phyloP scores from a whole-genome alignment of 2,797 vertebrate species.

The Rhabdomys pumilio region DNA sequence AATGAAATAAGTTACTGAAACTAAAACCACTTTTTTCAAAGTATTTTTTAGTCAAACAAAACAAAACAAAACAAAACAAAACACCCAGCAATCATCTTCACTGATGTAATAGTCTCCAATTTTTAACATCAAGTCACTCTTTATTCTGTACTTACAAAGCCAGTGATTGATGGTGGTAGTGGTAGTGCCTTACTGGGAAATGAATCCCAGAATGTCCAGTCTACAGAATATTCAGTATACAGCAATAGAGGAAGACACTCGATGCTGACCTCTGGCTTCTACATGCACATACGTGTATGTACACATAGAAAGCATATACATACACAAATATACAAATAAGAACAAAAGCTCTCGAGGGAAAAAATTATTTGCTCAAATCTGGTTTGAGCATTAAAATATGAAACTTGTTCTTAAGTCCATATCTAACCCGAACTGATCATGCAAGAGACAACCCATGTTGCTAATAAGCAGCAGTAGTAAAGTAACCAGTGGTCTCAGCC shows the following conservation, averaged over 20 bases:
- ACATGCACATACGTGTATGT: neutral
- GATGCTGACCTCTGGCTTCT: neutral
- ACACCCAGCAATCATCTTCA: neutral
- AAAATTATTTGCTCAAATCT: neutral
- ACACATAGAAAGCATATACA: neutral
- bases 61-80: neutral
- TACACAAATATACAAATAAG: neutral
- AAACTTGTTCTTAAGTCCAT: conserved; percentile 10
- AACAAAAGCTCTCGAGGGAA: neutral
- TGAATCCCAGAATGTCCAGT: neutral
- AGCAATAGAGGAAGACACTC: neutral
- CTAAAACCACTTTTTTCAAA: neutral
- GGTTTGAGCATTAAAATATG: neutral
- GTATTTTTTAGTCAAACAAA: neutral
- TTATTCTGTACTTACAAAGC: neutral
- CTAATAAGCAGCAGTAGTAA: neutral
- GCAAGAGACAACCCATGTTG: neutral
- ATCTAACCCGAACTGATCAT: neutral
- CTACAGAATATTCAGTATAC: neutral
- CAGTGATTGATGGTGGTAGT: neutral
- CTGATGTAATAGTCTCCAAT: neutral
- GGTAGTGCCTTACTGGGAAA: neutral
- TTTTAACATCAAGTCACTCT: neutral
- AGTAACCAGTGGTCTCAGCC: neutral
- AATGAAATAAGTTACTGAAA: neutral